Evolutionary conservation across 92 coral and sea anemone species (phyloP).

Genomic region (Parazoanthus atlanticus): DNA sequence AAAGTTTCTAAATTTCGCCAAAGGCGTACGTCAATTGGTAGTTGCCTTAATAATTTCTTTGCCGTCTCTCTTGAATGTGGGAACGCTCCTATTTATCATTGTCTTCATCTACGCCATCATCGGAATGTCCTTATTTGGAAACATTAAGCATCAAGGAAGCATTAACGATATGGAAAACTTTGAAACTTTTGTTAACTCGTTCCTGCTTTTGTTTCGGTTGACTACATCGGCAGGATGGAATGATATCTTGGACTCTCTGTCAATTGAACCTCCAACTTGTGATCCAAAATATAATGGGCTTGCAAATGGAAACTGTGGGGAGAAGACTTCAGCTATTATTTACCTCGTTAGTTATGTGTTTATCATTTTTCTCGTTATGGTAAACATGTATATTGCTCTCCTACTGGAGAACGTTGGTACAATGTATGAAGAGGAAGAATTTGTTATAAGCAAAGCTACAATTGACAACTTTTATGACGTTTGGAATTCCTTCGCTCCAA

Average conservation of each 20-base stretch:
- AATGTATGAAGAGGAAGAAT: constrained; percentile 84
- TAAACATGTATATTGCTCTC: constrained; percentile 96
- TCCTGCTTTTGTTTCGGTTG: constrained; percentile 88
- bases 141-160: constrained; percentile 82
- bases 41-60: constrained; percentile 88
- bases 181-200: constrained; percentile 79
- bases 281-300: constrained; percentile 56
- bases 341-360: constrained; percentile 82
- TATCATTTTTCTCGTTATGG: constrained; percentile 78
- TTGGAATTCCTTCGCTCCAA: constrained; percentile 83
- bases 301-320: constrained; percentile 88
- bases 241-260: constrained; percentile 78
- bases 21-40: constrained; percentile 89
- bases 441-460: constrained; percentile 81
- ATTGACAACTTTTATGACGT: constrained; percentile 80
- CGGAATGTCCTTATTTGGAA: constrained; percentile 94
- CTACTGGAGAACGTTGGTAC: constrained; percentile 88
- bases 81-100: constrained; percentile 85
- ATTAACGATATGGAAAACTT: constrained; percentile 89
- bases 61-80: constrained; percentile 90
- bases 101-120: constrained; percentile 91
- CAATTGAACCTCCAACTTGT: constrained; percentile 83
- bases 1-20: constrained; percentile 88
- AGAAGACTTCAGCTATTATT: constrained; percentile 56
- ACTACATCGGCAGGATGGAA: constrained; percentile 96